Evolutionary conservation across 2,888 invertebrate species (phyloP).

Genomic region (Rugalucina vietnamica): DNA sequence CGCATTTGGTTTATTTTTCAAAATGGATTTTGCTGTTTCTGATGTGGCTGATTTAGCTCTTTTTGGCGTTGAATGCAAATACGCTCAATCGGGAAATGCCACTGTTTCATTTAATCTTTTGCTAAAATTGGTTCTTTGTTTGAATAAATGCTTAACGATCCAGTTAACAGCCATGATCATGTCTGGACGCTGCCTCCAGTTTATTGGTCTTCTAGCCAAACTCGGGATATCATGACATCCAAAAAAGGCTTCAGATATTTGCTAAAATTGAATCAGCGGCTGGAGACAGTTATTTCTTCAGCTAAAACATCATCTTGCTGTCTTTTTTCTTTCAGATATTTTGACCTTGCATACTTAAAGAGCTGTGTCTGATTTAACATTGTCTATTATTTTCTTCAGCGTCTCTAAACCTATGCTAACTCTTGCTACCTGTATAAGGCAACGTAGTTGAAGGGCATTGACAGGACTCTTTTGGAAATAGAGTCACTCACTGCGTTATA

Average conservation of each 20-base stretch:
- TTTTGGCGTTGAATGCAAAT: not conserved
- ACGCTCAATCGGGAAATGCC: not conserved
- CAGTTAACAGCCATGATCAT: no score
- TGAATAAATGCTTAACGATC: no score
- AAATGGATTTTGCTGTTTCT: not conserved
- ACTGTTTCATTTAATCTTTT: not conserved
- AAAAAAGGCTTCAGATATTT: no score
- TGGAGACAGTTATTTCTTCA: not conserved
- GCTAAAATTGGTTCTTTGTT: no score
- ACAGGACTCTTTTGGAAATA: not conserved
- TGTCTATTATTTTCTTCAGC: not conserved
- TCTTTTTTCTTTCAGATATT: not conserved
- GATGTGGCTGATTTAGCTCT: not conserved
- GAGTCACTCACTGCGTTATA: not conserved
- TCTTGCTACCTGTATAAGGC: not conserved
- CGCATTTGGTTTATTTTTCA: not conserved
- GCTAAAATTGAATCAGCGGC: slow-evolving; percentile 4
- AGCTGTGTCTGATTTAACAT: not conserved
- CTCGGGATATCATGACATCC: no score
- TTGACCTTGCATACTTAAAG: not conserved
- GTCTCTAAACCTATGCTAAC: not conserved
- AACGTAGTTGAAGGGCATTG: not conserved
- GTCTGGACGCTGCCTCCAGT: no score
- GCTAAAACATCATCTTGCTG: not conserved
- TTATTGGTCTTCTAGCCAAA: no score